Evolutionary conservation across 1,140 invertebrate species (phyloP), one percentile per base, ranked within the genome.

Genomic region (Micrasema minimum): DNA sequence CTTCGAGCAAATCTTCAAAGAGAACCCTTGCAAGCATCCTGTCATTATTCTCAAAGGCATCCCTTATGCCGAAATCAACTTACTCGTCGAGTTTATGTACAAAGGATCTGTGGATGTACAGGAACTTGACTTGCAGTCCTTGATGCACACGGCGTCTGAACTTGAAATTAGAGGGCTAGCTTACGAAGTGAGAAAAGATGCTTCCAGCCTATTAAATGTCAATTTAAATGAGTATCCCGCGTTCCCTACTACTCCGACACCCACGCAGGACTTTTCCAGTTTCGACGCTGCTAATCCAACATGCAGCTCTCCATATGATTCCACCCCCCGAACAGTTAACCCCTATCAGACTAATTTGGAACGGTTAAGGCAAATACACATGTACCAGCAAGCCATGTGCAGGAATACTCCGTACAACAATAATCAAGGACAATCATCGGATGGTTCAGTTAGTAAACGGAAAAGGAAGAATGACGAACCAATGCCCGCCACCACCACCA

Each of bases 1-100:
- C 77, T 93, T 93, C 79, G 89, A 91, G 77, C 89, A 90, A 80
- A 86, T 91, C 79, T 90, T 90, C 84, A 90, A 88, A 78, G 88
- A 91, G 80, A 91, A 91, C 79, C 89, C 89, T 75, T 90, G 89
- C 76, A 89, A 91, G 77, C 90, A 92, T 77, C 90, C 90, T 4
- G 90, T 91, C 72, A 85, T 92, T 69, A 91, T 91, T 68, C 77
- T 91, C 64, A 90, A 90, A 80, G 89, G 90, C 72, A 85, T 91
- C 18, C 84, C 86, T 6, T 89, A 89, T 71, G 87, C 87, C 23
- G 90, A 91, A 79, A 88, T 92, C 78, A 88, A 90, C 77, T 85
- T 89, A 61, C 84, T 91, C 7, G 82, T 92, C 67, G 89, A 91
- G 76, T 92, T 91, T 75, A 91, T 91, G 86, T 92, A 92, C 78